Evolutionary conservation across 1,140 invertebrate species (phyloP), one percentile per base, ranked within the genome.

Genomic region (Drosophila repletoides): DNA sequence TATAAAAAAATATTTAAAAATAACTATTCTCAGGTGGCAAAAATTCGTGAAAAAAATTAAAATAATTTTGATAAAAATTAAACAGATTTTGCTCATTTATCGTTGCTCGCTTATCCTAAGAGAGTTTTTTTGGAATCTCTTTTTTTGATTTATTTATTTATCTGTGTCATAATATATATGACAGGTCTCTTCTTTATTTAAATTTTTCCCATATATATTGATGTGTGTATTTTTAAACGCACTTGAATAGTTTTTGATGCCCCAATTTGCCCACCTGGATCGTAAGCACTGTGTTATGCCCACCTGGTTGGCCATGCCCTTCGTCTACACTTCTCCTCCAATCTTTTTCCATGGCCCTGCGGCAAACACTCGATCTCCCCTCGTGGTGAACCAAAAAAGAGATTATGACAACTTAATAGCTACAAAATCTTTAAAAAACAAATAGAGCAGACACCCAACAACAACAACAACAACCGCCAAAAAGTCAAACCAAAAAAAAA

Each of bases 381-480:
- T 72, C 64, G 41, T 53, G 53, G 58, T 40, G 56, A 46, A 14
- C 53, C 36, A 48, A n/a, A n/a, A n/a, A n/a, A 53, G 70, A 67
- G 80, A 83, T 83, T 83, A 83, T 83, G 79, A 83, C 79, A 83
- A 83, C 79, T 83, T 83, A 83, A 83, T 83, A 83, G 79, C 70
- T 56, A 77, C 70, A 67, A 79, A 83, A 86, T 72, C 49, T 61
- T 63, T 53, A 38, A 58, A 43, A 73, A 79, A 79, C 80, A 79
- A 84, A 84, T 84, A 79, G 79, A 84, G 79, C 79, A 84, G 56
- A 71, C 61, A 63, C 53, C 76, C 45, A 28, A 29, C 43, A 33
- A 40, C 58, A 53, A 66, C 59, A 68, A 48, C 55, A 56, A 74
- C 63, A 76, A 55, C 64, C 75, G 65, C 76, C 51, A 80, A 80